Evolutionary conservation across 2,113 vertebrate species (phyloP), one percentile per base, ranked within the genome.

Genomic region (Sus scrofa): DNA sequence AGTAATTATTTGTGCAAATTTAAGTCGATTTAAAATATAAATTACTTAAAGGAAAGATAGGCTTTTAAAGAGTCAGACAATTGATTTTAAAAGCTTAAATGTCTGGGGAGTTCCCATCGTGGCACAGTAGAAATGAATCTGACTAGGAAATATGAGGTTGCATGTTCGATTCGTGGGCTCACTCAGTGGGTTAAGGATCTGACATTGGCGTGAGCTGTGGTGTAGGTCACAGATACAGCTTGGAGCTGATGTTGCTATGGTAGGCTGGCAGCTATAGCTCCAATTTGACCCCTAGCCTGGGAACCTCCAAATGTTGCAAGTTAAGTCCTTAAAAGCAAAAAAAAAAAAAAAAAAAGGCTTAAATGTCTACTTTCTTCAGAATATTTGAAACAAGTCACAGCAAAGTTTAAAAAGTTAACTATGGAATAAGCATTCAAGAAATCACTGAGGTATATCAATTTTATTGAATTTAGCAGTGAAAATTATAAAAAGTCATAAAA

Each of bases 381-480:
- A 56, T 82, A 77, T 81, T 92, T 88, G 54, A 84, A 70, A 84
- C 15, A 91, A 92, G 44, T 86, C 12, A 54, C 7, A 60, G 20
- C 32, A 86, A 62, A 24, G n/a, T 84, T 96, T 84, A 20, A 83
- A 91, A 65, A 67, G 44, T 75, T 93, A 91, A 85, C 56, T 20
- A 32, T 71, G 20, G 73, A 78, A 60, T 77, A 78, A 89, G 22
- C 20, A 92, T 81, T n/a, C 86, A 88, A 83, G 14, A 92, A 52
- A 63, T 95, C 62, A 56, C 32, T 78, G 26, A 58, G 60, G 7
- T 78, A 27, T 26, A 65, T 77, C 19, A 27, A 75, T 58, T 79
- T 73, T 91, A 95, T 75, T 81, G 18, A 83, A 52, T 86, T 87
- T 91, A 86, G 65, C 84, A 92, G 95, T 90, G 83, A 84, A 89